Percentiles rank a stretch among this genome's conserved stretches.
Evolutionary conservation across 1,140 invertebrate genomes (phyloP).

Genomic region (Babylonia areolata): DNA sequence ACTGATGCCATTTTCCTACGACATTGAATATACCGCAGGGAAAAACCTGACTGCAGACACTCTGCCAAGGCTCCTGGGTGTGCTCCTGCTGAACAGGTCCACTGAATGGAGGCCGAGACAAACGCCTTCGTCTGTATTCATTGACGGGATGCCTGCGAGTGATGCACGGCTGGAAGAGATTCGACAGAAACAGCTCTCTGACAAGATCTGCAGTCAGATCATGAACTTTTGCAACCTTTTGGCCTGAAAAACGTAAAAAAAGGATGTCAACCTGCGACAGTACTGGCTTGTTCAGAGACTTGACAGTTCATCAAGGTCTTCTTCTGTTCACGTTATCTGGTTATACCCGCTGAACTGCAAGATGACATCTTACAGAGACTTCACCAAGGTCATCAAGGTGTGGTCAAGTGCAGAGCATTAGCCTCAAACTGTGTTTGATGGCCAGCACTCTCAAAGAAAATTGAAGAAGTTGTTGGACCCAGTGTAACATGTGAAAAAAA

Average conservation of each 20-base stretch:
- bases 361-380: not conserved
- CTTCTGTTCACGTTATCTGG: not conserved
- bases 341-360: too few relatives aligned
- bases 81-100: not conserved
- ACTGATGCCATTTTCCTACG: conserved; percentile 18
- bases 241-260: not conserved
- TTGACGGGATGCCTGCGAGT: not conserved
- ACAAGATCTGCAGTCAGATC: not conserved
- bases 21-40: not conserved
- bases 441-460: not conserved
- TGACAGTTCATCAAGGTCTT: conserved; percentile 11
- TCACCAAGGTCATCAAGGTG: conserved; percentile 17
- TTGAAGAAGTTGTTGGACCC: not conserved
- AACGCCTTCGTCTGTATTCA: not conserved
- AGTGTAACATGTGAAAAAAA: not conserved
- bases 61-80: not conserved
- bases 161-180: conserved; percentile 1
- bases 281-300: not conserved
- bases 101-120: not conserved
- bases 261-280: not conserved
- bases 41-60: not conserved
- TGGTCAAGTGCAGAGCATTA: conserved; percentile 22
- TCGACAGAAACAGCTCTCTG: not conserved
- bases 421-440: conserved; percentile 6
- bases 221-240: not conserved